Evolutionary conservation across 2,888 invertebrate genomes (phyloP).

Genomic region (Aquatica leii): DNA sequence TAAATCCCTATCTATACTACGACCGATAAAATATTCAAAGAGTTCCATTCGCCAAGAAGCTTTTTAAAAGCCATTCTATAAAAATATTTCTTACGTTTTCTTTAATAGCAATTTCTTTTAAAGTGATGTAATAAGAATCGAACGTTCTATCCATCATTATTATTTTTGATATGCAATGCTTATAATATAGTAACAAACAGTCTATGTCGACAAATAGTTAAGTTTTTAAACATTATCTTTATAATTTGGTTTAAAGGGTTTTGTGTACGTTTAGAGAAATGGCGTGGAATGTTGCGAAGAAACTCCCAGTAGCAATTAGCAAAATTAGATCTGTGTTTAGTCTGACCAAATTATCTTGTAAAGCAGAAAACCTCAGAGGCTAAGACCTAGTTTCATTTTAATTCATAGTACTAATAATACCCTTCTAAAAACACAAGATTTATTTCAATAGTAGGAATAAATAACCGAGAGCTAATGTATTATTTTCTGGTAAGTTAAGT

Average conservation of each 20-base stretch:
- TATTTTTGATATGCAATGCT: conserved; percentile 14
- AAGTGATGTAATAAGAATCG: conserved; percentile 18
- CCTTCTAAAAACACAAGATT: no score
- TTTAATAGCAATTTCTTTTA: conserved; percentile 26
- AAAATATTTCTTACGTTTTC: conserved; percentile 31
- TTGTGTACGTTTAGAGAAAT: conserved; percentile 23
- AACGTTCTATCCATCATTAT: conserved; percentile 1
- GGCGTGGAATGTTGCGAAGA: conserved; percentile 36
- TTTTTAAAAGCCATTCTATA: conserved; percentile 34
- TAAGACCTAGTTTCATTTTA: conserved; percentile 24
- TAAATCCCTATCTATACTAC: conserved; percentile 50
- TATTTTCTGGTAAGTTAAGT: not conserved
- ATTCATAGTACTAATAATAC: no score
- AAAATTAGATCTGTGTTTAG: conserved; percentile 55
- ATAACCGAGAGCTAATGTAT: not conserved
- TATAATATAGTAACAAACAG: conserved; percentile 11
- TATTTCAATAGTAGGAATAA: no score
- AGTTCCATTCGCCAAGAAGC: conserved; percentile 24
- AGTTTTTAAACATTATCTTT: conserved; percentile 4
- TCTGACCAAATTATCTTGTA: conserved; percentile 53
- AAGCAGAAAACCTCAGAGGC: conserved; percentile 51
- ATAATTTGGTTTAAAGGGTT: conserved; percentile 20
- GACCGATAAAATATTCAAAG: conserved; percentile 45
- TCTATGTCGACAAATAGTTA: conserved; percentile 14
- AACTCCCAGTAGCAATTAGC: conserved; percentile 49